These are phyloP conservation scores for Lapara coniferarum DNA, from an alignment of 2,888 invertebrate species.

Conservation along the genomic window DNA sequence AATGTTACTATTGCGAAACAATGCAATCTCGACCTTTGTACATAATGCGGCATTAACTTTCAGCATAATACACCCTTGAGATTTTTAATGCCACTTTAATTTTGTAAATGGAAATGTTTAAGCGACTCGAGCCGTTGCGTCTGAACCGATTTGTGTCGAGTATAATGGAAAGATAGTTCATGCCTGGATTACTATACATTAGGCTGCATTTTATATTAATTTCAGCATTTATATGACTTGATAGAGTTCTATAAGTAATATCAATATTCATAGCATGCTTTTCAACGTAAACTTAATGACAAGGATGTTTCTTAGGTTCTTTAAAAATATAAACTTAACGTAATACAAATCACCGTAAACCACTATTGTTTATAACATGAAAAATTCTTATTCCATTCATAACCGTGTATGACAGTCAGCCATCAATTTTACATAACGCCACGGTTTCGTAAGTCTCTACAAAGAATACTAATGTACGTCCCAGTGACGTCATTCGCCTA, in stretches of 20 bases:
- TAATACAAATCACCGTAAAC: too few relatives aligned
- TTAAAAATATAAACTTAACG: too few relatives aligned
- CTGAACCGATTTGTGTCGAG: not conserved
- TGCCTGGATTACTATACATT: too few relatives aligned
- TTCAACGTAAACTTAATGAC: not conserved
- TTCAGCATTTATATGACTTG: too few relatives aligned
- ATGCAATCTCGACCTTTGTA: slow-evolving; percentile 40
- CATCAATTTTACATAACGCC: slow-evolving; percentile 40
- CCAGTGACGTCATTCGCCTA: slow-evolving; percentile 56
- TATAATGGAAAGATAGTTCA: not conserved
- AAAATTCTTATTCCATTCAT: too few relatives aligned
- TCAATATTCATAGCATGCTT: not conserved
- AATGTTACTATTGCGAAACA: slow-evolving; percentile 35
- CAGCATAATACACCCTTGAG: not conserved
- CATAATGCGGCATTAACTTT: slow-evolving; percentile 33
- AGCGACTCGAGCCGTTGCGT: not conserved
- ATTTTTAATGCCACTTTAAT: slow-evolving; percentile 10
- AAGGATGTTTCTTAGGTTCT: not conserved
- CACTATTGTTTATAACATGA: too few relatives aligned
- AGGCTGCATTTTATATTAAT: not conserved
- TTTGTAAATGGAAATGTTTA: not conserved
- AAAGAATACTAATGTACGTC: slow-evolving; percentile 42
- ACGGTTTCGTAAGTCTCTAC: slow-evolving; percentile 38
- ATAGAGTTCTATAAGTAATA: not conserved
- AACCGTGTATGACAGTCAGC: not conserved